Conservation (phyloP, 2,797 vertebrate genomes). For the Phrynocephalus vlangalii region DNA sequence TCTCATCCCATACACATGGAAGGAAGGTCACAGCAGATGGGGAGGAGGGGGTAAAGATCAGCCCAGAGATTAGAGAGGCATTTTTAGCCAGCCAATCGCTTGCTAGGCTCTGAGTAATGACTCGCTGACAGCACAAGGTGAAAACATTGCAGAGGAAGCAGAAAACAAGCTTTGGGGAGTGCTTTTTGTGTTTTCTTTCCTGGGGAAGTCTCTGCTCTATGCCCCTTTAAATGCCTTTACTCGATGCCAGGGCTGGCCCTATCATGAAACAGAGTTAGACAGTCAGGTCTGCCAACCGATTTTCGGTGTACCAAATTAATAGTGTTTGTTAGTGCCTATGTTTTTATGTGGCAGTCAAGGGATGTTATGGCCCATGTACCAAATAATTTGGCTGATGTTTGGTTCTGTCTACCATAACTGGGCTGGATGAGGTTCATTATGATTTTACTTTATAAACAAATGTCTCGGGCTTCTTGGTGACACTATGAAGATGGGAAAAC, state of each 20-base stretch:
- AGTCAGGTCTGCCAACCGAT: neutral
- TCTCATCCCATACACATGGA: slow-evolving; percentile 60
- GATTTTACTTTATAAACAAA: neutral
- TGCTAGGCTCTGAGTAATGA: slow-evolving; percentile 27
- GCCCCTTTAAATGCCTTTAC: neutral
- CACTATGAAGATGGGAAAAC: neutral
- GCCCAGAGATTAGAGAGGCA: slow-evolving; percentile 77
- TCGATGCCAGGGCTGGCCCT: neutral
- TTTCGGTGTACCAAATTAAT: neutral
- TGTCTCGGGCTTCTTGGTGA: neutral
- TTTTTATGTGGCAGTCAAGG: neutral
- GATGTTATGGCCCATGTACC: neutral
- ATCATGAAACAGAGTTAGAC: neutral
- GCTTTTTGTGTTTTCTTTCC: slow-evolving; percentile 48
- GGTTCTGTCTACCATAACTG: neutral
- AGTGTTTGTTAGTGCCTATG: neutral
- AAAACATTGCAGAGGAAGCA: slow-evolving; percentile 26
- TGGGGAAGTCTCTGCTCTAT: slow-evolving; percentile 18
- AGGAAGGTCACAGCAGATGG: slow-evolving; percentile 75
- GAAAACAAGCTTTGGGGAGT: slow-evolving; percentile 36
- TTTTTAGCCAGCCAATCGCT: slow-evolving; percentile 77
- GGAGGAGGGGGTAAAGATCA: slow-evolving; percentile 70
- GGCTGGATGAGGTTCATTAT: neutral
- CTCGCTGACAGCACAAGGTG: slow-evolving; percentile 64
- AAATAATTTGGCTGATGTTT: neutral